Percentiles rank a stretch among this genome's conserved stretches.
Evolutionary conservation across 2,113 vertebrate species (phyloP).

Genomic region (Festucalex cinctus): DNA sequence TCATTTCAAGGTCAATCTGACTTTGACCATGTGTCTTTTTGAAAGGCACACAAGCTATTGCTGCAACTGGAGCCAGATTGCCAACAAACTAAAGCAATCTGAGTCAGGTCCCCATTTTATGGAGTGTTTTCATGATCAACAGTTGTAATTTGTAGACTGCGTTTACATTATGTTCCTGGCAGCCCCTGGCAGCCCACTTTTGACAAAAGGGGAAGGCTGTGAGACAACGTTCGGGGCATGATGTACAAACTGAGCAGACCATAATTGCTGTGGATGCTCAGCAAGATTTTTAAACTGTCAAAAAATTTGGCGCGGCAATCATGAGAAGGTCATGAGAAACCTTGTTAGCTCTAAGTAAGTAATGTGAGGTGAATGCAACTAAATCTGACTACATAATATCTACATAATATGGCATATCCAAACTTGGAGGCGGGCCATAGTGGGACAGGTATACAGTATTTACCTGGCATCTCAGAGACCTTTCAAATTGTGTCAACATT

Average conservation of each 20-base stretch:
- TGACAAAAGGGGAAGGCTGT: too few relatives aligned
- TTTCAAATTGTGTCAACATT: not conserved
- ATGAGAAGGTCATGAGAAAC: not conserved
- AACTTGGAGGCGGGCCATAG: not conserved
- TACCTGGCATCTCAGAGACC: not conserved
- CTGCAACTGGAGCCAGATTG: not conserved
- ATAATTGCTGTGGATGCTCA: not conserved
- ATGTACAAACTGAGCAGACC: not conserved
- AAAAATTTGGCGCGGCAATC: not conserved
- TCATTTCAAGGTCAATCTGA: slow-evolving; percentile 1
- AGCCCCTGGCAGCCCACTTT: too few relatives aligned
- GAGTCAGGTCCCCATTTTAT: not conserved
- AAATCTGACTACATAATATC: not conserved
- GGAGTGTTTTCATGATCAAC: not conserved
- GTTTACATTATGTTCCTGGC: too few relatives aligned
- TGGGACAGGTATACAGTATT: not conserved
- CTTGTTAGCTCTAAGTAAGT: not conserved
- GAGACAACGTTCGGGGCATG: too few relatives aligned
- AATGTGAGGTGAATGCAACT: not conserved
- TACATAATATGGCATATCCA: not conserved
- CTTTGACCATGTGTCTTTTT: not conserved
- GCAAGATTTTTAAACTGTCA: not conserved
- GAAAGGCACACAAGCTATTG: not conserved
- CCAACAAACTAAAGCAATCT: not conserved
- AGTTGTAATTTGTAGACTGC: not conserved